Evolutionary conservation across 2,888 invertebrate species (phyloP).

Genomic region (Adelognathus sp.): DNA sequence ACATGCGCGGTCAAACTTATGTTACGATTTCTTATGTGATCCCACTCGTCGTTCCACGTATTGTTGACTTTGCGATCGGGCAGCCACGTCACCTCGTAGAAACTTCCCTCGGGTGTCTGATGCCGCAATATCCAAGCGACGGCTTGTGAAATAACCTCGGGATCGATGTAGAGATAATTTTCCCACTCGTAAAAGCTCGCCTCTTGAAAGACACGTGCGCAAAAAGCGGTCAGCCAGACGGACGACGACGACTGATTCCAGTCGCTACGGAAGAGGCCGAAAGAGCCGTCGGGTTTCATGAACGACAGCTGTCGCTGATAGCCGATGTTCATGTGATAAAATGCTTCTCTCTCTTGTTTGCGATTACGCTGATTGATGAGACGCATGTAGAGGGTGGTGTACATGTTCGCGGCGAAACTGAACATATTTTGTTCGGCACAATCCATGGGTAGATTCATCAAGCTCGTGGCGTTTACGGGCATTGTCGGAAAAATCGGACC

Average conservation of each 20-base stretch:
- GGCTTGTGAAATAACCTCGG: conserved; percentile 91
- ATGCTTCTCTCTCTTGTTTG: conserved; percentile 90
- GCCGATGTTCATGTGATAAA: conserved; percentile 93
- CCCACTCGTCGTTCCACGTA: conserved; percentile 83
- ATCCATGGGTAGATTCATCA: conserved; percentile 92
- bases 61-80: conserved; percentile 95
- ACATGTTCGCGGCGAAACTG: conserved; percentile 97
- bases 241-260: conserved; percentile 95
- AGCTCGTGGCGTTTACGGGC: conserved; percentile 93
- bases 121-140: conserved; percentile 93
- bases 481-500: conserved; percentile 96
- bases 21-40: conserved; percentile 86
- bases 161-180: conserved; percentile 96
- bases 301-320: conserved; percentile 96
- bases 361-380: conserved; percentile 93
- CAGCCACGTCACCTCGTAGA: conserved; percentile 93
- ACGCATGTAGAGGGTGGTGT: conserved; percentile 95
- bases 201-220: conserved; percentile 93
- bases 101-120: conserved; percentile 93
- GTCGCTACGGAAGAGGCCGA: conserved; percentile 94
- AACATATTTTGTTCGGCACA: conserved; percentile 98
- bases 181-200: conserved; percentile 99
- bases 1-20: conserved; percentile 97
- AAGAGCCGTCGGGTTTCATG: conserved; percentile 95
- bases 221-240: conserved; percentile 96